Evolutionary conservation across 2,888 invertebrate species (phyloP).

Genomic region (Athrips mouffetella): DNA sequence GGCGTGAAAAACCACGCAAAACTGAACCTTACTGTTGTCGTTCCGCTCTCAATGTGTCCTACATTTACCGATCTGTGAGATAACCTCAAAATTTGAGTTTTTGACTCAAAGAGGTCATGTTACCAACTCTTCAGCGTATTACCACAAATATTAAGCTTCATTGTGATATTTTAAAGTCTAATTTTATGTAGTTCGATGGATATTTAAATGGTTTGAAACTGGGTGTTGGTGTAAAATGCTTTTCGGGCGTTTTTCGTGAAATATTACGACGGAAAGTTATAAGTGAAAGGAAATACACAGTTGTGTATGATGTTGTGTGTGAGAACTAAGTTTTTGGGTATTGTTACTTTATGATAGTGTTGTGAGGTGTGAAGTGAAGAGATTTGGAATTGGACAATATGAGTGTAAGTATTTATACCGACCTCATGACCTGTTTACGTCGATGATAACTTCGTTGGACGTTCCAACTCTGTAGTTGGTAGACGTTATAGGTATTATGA

Average conservation of each 20-base stretch:
- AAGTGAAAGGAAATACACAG: constrained; percentile 20
- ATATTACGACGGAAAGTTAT: constrained; percentile 27
- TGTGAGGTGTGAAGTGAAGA: constrained; percentile 34
- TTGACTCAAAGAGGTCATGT: constrained; percentile 44
- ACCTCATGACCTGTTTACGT: no score
- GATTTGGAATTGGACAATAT: constrained; percentile 31
- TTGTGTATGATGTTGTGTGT: constrained; percentile 29
- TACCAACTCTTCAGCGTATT: constrained; percentile 28
- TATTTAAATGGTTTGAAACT: constrained; percentile 15
- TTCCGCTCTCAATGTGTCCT: constrained; percentile 58
- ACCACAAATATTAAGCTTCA: constrained; percentile 31
- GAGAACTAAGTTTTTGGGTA: constrained; percentile 21
- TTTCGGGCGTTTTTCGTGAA: constrained; percentile 32
- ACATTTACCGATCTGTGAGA: constrained; percentile 64
- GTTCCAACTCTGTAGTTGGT: not conserved
- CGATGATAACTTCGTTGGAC: no score
- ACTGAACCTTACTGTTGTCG: constrained; percentile 50
- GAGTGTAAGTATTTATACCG: constrained; percentile 61
- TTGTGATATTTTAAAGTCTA: constrained; percentile 22
- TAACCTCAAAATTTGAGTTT: constrained; percentile 72
- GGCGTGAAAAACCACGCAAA: constrained; percentile 38
- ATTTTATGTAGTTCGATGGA: constrained; percentile 6
- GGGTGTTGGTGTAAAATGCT: constrained; percentile 26
- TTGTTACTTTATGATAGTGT: constrained; percentile 36
- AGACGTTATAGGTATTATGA: no score